Percentiles rank a stretch among this genome's conserved stretches.
Conservation (phyloP, 1,140 invertebrate genomes). For the Cryptotermes secundus region DNA sequence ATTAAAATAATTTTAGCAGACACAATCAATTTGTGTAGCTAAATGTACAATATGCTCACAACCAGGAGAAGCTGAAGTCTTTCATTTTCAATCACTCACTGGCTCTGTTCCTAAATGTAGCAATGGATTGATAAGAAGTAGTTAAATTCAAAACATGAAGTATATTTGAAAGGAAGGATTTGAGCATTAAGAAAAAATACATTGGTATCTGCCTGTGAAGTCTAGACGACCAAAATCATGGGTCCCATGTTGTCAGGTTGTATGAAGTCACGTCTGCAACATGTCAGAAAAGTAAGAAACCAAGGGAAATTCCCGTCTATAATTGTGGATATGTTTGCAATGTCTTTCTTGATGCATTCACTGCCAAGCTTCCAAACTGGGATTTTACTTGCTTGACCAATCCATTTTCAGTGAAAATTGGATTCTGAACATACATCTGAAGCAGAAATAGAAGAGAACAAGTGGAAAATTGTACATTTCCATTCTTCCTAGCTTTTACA, state of each 20-base stretch:
- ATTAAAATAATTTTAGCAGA: constrained; percentile 12
- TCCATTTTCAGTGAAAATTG: too few species aligned
- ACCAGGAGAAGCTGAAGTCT: neutral
- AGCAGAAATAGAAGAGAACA: too few species aligned
- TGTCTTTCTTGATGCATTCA: too few species aligned
- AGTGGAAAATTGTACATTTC: too few species aligned
- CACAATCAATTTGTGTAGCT: constrained; percentile 19
- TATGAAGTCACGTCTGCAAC: too few species aligned
- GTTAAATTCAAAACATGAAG: constrained; percentile 13
- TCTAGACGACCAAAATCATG: neutral
- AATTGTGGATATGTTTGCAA: neutral
- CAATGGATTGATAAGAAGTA: constrained; percentile 1
- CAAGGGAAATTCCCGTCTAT: neutral
- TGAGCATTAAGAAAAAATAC: constrained; percentile 26
- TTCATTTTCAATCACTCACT: neutral
- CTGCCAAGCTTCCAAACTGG: too few species aligned
- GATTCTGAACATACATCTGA: too few species aligned
- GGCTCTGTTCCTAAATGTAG: neutral
- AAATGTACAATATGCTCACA: neutral
- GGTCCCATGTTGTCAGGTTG: neutral
- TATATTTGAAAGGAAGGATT: constrained; percentile 20
- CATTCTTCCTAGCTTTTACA: too few species aligned
- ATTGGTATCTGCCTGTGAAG: constrained; percentile 3
- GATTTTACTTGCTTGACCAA: too few species aligned
- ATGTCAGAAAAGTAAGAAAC: neutral